Evolutionary conservation across 2,797 vertebrate genomes (phyloP), one percentile per base, ranked within the genome.

Genomic region (Epinephelus awoara): DNA sequence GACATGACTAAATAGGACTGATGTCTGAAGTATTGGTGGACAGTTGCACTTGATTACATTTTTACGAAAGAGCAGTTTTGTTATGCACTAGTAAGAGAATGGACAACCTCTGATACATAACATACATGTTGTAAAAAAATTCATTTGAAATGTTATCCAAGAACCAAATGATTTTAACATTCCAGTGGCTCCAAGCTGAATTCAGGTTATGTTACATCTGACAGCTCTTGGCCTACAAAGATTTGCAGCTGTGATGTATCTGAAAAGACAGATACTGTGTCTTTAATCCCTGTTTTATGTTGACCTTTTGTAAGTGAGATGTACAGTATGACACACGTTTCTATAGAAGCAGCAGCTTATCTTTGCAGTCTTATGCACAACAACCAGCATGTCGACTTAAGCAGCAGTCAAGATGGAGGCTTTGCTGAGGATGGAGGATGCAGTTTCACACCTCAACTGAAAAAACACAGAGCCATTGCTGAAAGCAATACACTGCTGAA

Each of bases 381-480:
- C 64, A 70, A 86, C 63, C 29, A 59, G 44, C 55, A 57, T 57
- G 61, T 38, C 9, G 15, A 70, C 62, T 63, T 65, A 54, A 80
- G 51, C 76, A 25, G 59, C 57, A 67, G 79, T 59, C 72, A 82
- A 88, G 80, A 82, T 85, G 85, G 75, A 47, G 25, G 79, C 63
- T 81, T 80, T 82, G 65, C 65, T 50, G 76, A 74, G 73, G 72
- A 77, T 27, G 62, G 63, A 73, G 62, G 68, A 85, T 83, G 86
- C 71, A 2, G 75, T 86, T 88, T 89, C 86, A 91, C 88, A 86
- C 77, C 61, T 83, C 54, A 49, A 59, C 66, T 69, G 46, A 27
- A 61, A 80, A 66, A 78, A 63, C 49, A 67, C 67, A 63, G 52
- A 74, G 65, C 64, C 69, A 52, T 62, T 10, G 23, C 62, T 70